phyloP scores from a whole-genome alignment of 2,113 vertebrate genomes.

The Tyrannus savana region DNA sequence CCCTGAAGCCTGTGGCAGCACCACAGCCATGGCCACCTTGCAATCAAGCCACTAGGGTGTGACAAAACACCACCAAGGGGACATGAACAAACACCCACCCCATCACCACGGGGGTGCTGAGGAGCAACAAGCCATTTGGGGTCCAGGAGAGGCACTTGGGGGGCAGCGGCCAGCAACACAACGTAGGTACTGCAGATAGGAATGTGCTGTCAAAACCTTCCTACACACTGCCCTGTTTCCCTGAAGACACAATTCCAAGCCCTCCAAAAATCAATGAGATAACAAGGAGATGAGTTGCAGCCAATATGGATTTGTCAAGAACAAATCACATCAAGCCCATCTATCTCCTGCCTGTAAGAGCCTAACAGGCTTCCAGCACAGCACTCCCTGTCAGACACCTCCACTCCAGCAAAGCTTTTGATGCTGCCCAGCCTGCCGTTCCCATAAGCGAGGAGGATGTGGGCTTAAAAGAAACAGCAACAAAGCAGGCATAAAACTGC shows the following conservation, averaged over 20 bases:
- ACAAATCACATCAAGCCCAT: constrained; percentile 40
- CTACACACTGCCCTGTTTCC: not conserved
- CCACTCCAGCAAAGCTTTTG: not conserved
- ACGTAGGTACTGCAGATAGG: fast-evolving
- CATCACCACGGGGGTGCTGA: not conserved
- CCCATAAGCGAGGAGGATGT: not conserved
- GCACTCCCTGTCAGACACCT: not conserved
- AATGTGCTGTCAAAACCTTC: not conserved
- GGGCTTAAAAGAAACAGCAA: not conserved
- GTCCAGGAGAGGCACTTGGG: not conserved
- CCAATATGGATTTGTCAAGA: constrained; percentile 54
- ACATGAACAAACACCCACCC: not conserved
- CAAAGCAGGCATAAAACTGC: not conserved
- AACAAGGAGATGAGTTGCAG: constrained; percentile 66
- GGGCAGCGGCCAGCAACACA: not conserved
- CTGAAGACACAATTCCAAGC: not conserved
- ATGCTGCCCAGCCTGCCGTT: not conserved
- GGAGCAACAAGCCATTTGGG: not conserved
- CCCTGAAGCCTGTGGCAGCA: not conserved
- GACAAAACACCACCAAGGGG: not conserved
- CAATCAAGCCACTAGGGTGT: not conserved
- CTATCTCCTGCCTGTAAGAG: not conserved
- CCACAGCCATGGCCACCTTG: not conserved
- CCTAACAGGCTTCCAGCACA: not conserved
- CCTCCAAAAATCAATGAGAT: constrained; percentile 43